Evolutionary conservation across 1,140 invertebrate species (phyloP).

Genomic region (Panagrolaimus sp.): DNA sequence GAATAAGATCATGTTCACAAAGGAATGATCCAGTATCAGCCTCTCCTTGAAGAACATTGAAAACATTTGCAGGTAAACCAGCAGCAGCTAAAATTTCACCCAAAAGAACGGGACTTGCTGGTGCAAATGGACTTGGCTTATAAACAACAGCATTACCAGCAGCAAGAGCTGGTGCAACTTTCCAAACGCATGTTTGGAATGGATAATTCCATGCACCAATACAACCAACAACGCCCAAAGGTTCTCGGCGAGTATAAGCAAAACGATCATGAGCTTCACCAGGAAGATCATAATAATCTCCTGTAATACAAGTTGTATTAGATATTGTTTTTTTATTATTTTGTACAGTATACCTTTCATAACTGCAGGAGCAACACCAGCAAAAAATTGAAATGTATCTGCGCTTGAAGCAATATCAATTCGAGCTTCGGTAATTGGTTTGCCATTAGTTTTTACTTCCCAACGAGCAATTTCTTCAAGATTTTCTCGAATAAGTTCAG

Average conservation of each 20-base stretch:
- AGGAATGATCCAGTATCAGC: constrained; percentile 61
- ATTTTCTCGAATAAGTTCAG: constrained; percentile 41
- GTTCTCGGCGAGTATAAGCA: constrained; percentile 58
- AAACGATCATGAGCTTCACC: constrained; percentile 24
- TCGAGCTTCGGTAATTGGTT: constrained; percentile 44
- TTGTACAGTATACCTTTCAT: constrained; percentile 35
- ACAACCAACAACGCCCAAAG: constrained; percentile 63
- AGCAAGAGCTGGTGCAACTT: constrained; percentile 44
- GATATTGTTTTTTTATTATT: not conserved
- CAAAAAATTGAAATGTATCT: constrained; percentile 46
- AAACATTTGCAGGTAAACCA: constrained; percentile 63
- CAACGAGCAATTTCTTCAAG: constrained; percentile 38
- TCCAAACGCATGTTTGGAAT: constrained; percentile 63
- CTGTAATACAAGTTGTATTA: constrained; percentile 9
- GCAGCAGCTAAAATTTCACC: constrained; percentile 62
- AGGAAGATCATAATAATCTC: constrained; percentile 30
- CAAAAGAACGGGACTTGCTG: constrained; percentile 62
- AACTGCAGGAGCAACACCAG: constrained; percentile 41
- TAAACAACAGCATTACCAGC: constrained; percentile 64
- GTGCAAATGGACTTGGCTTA: constrained; percentile 64
- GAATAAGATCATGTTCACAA: constrained; percentile 60
- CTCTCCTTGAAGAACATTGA: constrained; percentile 65
- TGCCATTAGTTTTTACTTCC: constrained; percentile 44
- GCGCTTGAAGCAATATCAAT: constrained; percentile 36
- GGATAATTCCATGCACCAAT: constrained; percentile 65